Evolutionary conservation across 1,140 invertebrate species (phyloP).

Genomic region (Medauroidea extradentata): DNA sequence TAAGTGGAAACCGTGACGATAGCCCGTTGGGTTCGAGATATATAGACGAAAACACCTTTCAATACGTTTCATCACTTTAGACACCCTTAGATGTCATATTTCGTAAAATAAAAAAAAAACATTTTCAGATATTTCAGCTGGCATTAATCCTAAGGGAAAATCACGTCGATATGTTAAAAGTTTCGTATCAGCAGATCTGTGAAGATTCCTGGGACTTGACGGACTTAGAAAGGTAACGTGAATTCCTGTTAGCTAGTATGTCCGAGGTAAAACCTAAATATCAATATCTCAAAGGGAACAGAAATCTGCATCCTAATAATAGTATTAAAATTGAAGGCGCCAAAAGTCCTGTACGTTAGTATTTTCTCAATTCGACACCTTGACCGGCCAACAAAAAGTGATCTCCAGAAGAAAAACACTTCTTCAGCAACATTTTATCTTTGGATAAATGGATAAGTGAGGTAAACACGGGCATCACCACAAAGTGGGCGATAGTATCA

Average conservation of each 20-base stretch:
- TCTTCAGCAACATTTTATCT: no score
- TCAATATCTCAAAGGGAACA: not conserved
- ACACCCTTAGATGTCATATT: no score
- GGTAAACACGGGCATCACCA: slow-evolving; percentile 34
- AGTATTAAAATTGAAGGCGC: slow-evolving; percentile 22
- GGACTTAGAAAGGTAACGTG: slow-evolving; percentile 13
- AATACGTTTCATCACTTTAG: no score
- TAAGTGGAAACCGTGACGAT: no score
- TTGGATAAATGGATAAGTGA: no score
- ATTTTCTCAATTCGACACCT: slow-evolving; percentile 28
- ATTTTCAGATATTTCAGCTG: no score
- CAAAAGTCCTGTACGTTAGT: slow-evolving; percentile 26
- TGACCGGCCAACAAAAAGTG: slow-evolving; percentile 23
- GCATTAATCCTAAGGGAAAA: no score
- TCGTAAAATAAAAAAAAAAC: no score
- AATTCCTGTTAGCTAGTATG: slow-evolving; percentile 10
- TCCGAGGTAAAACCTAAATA: no score
- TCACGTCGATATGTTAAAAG: no score
- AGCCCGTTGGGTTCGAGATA: no score
- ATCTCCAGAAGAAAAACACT: slow-evolving; percentile 16
- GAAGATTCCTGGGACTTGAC: slow-evolving; percentile 12
- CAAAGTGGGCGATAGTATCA: slow-evolving; percentile 26
- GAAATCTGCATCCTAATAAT: slow-evolving; percentile 25
- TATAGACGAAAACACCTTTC: no score
- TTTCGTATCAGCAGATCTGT: not conserved